Conservation (phyloP, 2,888 invertebrate genomes). For the Abscondita cerata region DNA sequence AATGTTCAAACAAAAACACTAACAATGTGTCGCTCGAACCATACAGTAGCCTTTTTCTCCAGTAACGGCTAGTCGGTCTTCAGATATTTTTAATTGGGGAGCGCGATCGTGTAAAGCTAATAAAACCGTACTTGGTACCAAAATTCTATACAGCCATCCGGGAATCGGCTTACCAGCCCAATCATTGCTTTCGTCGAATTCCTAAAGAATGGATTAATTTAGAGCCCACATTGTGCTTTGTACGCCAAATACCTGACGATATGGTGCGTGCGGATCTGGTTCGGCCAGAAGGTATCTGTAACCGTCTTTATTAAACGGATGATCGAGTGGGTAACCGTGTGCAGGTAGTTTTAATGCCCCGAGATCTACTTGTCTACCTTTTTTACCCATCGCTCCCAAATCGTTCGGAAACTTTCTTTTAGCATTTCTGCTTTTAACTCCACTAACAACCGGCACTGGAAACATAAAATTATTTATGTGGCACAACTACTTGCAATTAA, state of each 20-base stretch:
- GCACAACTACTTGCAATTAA: background rate
- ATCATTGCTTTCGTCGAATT: slow-evolving; percentile 96
- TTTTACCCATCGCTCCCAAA: slow-evolving; percentile 75
- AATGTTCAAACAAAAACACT: no score
- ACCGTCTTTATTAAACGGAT: slow-evolving; percentile 98
- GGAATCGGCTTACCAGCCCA: slow-evolving; percentile 99
- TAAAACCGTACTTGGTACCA: slow-evolving; percentile 84
- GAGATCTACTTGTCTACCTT: slow-evolving; percentile 69
- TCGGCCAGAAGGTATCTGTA: slow-evolving; percentile 96
- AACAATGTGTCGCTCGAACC: slow-evolving; percentile 95
- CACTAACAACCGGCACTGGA: slow-evolving; percentile 68
- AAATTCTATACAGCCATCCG: slow-evolving; percentile 92
- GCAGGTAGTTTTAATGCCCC: slow-evolving; percentile 81
- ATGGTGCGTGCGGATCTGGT: slow-evolving; percentile 96
- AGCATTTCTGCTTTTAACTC: slow-evolving; percentile 78
- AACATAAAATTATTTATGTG: slow-evolving; percentile 14
- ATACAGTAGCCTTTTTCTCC: slow-evolving; percentile 98
- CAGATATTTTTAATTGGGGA: slow-evolving; percentile 89
- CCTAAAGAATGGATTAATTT: slow-evolving; percentile 61
- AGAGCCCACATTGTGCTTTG: background rate
- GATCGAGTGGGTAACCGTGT: slow-evolving; percentile 95
- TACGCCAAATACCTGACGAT: slow-evolving; percentile 69
- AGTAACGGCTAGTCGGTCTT: slow-evolving; percentile 90
- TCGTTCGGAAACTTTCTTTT: slow-evolving; percentile 81
- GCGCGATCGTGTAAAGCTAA: slow-evolving; percentile 94